Evolutionary conservation across 2,797 vertebrate genomes (phyloP).

Genomic region (Trematomus bernacchii): DNA sequence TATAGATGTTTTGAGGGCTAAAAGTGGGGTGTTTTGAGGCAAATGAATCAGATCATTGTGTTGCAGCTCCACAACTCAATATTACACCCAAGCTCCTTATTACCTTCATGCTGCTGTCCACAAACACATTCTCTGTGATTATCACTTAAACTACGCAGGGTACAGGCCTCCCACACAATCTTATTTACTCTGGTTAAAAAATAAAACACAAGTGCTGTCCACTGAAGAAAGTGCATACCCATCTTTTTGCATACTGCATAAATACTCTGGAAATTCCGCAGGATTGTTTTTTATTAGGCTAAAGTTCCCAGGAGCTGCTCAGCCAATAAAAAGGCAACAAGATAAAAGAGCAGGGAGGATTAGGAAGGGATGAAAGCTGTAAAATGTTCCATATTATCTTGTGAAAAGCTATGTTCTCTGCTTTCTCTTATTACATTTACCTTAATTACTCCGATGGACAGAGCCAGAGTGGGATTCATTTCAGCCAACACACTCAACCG

Average conservation of each 20-base stretch:
- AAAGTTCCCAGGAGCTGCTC: constrained; percentile 88
- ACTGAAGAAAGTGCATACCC: constrained; percentile 64
- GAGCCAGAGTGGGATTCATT: constrained; percentile 66
- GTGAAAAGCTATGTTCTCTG: constrained; percentile 84
- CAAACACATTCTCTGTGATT: constrained; percentile 39
- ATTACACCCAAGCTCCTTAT: constrained; percentile 4
- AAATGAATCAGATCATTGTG: constrained; percentile 6
- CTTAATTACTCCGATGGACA: constrained; percentile 82
- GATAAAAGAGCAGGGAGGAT: constrained; percentile 88
- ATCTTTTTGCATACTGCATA: constrained; percentile 83
- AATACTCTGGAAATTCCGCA: constrained; percentile 86
- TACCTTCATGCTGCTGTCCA: constrained; percentile 18
- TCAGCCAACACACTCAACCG: constrained; percentile 44
- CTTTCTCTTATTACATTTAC: constrained; percentile 80
- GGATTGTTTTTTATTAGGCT: constrained; percentile 89
- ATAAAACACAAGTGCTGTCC: constrained; percentile 61
- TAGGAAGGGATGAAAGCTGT: constrained; percentile 87
- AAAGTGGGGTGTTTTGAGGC: background rate
- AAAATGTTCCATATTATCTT: constrained; percentile 90
- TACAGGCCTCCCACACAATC: constrained; percentile 18
- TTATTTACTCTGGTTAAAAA: constrained; percentile 62
- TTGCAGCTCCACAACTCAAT: constrained; percentile 1
- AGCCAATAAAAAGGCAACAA: constrained; percentile 89
- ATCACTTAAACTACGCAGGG: constrained; percentile 23
- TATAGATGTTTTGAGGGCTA: background rate